These are phyloP conservation scores for Zenarchopterus dispar DNA, from an alignment of 2,797 vertebrate species.

Conservation along the genomic window DNA sequence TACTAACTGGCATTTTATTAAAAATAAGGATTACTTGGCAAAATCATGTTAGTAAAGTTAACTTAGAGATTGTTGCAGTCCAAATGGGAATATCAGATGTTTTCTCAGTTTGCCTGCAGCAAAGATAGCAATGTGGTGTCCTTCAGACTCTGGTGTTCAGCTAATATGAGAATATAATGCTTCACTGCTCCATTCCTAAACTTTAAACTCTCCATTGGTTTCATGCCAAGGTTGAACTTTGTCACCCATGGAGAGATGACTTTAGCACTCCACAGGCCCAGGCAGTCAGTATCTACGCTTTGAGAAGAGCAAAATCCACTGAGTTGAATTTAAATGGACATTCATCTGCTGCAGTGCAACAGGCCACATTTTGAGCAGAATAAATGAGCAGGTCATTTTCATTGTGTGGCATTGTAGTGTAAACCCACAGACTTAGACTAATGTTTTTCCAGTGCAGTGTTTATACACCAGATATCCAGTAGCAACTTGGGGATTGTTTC, in stretches of 20 bases:
- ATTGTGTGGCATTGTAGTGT: constrained; percentile 49
- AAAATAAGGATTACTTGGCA: constrained; percentile 65
- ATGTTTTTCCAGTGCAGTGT: constrained; percentile 76
- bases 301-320: constrained; percentile 64
- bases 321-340: constrained; percentile 48
- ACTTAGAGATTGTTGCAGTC: constrained; percentile 43
- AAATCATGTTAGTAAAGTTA: constrained; percentile 63
- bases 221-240: constrained; percentile 66
- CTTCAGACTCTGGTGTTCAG: constrained; percentile 48
- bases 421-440: constrained; percentile 73
- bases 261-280: constrained; percentile 66
- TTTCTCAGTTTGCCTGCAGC: constrained; percentile 51
- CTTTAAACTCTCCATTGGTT: constrained; percentile 59
- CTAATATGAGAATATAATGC: constrained; percentile 61
- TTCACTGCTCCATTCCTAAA: constrained; percentile 46
- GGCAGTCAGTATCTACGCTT: constrained; percentile 37
- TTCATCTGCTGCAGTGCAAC: constrained; percentile 17
- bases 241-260: constrained; percentile 66
- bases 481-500: constrained; percentile 73
- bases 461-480: constrained; percentile 75
- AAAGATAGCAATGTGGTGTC: constrained; percentile 62
- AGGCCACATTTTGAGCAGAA: constrained; percentile 1
- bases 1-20: constrained; percentile 48
- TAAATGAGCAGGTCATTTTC: constrained; percentile 26
- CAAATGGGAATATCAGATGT: constrained; percentile 68